Evolutionary conservation across 2,797 vertebrate genomes (phyloP).

Genomic region (Prionace glauca): DNA sequence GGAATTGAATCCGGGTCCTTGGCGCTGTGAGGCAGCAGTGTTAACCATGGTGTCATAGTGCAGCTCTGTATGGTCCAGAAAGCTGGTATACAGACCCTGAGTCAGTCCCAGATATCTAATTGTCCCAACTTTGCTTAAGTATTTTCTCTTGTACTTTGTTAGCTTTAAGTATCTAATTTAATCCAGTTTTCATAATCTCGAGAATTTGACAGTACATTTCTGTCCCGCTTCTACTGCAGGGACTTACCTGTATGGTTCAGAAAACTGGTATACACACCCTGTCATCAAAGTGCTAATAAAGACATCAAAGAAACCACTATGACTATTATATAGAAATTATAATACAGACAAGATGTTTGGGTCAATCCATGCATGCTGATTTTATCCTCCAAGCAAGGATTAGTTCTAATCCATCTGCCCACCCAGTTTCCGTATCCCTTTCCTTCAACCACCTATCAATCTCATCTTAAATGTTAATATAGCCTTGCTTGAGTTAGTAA

Average conservation of each 20-base stretch:
- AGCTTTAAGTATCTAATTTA: neutral
- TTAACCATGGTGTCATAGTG: no score
- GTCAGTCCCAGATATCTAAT: neutral
- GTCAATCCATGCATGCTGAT: neutral
- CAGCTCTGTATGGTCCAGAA: no score
- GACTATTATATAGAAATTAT: neutral
- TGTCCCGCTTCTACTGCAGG: neutral
- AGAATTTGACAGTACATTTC: neutral
- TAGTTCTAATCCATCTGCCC: neutral
- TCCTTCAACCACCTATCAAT: neutral
- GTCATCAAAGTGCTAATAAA: slow-evolving; percentile 15
- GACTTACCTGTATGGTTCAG: neutral
- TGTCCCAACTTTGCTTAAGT: neutral
- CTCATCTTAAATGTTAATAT: neutral
- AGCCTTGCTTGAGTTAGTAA: neutral
- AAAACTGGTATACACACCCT: neutral
- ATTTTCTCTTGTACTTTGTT: neutral
- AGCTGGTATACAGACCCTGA: neutral
- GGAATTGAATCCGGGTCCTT: no score
- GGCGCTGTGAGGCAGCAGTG: no score
- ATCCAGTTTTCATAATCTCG: neutral
- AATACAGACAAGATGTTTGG: neutral
- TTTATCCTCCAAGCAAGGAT: neutral
- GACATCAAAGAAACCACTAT: neutral
- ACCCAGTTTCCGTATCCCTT: neutral